These are phyloP conservation scores for Ataeniobius toweri DNA, from an alignment of 2,797 vertebrate species.

Conservation along the genomic window DNA sequence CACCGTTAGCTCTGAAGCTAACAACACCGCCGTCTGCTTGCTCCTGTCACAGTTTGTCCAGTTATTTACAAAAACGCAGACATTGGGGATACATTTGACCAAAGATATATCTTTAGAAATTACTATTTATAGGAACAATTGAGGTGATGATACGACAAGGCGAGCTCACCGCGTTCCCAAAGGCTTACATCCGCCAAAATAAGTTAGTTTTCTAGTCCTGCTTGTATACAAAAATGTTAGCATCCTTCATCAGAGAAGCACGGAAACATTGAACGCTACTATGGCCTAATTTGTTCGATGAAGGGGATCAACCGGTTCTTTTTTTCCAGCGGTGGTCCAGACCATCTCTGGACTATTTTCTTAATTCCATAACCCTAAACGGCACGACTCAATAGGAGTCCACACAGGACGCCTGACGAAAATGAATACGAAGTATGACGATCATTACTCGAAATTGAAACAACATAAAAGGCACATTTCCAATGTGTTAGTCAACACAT, in stretches of 20 bases:
- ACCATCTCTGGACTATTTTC: slow-evolving; percentile 55
- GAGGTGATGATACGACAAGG: slow-evolving; percentile 16
- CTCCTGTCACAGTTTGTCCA: slow-evolving; percentile 23
- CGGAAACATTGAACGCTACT: not conserved
- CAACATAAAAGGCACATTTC: accelerated
- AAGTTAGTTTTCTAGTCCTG: slow-evolving; percentile 40
- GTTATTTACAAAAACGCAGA: slow-evolving; percentile 20
- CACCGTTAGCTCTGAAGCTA: slow-evolving; percentile 44
- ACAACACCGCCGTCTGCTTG: slow-evolving; percentile 18
- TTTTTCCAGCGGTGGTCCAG: slow-evolving; percentile 37
- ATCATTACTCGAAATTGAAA: not conserved
- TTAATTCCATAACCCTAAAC: slow-evolving; percentile 47
- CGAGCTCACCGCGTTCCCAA: slow-evolving; percentile 62
- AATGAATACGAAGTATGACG: slow-evolving; percentile 10
- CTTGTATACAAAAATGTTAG: slow-evolving; percentile 13
- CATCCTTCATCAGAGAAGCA: not conserved
- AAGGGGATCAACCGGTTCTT: slow-evolving; percentile 6
- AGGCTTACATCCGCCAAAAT: slow-evolving; percentile 57
- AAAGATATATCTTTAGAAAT: not conserved
- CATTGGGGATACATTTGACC: not conserved
- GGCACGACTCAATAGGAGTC: slow-evolving; percentile 55
- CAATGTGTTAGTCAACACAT: not conserved
- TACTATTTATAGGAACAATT: not conserved
- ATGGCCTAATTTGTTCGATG: not conserved
- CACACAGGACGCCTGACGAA: slow-evolving; percentile 52